phyloP scores from a whole-genome alignment of 1,140 invertebrate genomes.

The Maconellicoccus hirsutus region DNA sequence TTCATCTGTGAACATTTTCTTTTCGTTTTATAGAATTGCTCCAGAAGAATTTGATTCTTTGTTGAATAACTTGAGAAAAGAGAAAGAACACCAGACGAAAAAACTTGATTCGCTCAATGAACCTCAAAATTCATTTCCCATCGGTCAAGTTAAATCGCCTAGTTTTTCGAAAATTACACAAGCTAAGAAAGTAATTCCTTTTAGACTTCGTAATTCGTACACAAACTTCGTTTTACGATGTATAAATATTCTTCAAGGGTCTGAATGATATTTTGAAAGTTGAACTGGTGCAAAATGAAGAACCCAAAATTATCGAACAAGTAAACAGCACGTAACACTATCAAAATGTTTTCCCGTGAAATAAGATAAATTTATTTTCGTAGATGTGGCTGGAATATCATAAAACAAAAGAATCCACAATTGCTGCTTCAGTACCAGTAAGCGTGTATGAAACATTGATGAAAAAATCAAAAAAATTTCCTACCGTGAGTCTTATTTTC shows the following conservation, averaged over 20 bases:
- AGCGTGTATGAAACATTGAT: slow-evolving; percentile 47
- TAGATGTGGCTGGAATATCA: slow-evolving; percentile 71
- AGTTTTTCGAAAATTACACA: not conserved
- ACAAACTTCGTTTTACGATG: slow-evolving; percentile 47
- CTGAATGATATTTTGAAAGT: slow-evolving; percentile 66
- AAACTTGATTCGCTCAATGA: not conserved
- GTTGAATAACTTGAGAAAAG: slow-evolving; percentile 52
- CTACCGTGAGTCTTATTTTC: slow-evolving; percentile 34
- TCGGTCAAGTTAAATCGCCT: not conserved
- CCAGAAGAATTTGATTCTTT: slow-evolving; percentile 31
- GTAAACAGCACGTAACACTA: not conserved
- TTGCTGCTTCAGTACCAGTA: slow-evolving; percentile 54
- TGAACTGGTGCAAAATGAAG: slow-evolving; percentile 60
- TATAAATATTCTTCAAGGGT: not conserved
- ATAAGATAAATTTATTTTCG: not conserved
- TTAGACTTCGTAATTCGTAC: slow-evolving; percentile 39
- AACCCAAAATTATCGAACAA: slow-evolving; percentile 54
- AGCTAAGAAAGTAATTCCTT: not conserved
- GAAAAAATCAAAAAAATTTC: slow-evolving; percentile 43
- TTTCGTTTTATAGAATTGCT: slow-evolving; percentile 30
- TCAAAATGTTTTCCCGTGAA: not conserved
- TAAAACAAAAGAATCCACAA: slow-evolving; percentile 52
- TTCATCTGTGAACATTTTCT: slow-evolving; percentile 35
- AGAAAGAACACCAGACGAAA: slow-evolving; percentile 45
- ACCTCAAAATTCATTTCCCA: not conserved